Evolutionary conservation across 2,797 vertebrate genomes (phyloP).

Genomic region (Philypnodon macrostomus): DNA sequence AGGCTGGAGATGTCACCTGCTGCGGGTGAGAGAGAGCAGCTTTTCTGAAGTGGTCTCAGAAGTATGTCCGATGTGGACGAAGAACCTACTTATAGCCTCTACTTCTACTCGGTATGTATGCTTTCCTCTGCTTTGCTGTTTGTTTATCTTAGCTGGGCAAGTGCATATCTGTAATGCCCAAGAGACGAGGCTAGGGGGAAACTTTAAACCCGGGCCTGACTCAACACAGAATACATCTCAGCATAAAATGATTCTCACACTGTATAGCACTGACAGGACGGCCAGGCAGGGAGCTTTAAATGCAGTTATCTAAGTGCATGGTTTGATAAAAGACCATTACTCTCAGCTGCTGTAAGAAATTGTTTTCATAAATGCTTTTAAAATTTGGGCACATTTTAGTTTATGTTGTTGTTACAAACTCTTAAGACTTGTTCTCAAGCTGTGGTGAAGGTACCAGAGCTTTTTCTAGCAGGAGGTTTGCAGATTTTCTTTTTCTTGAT

Average conservation of each 20-base stretch:
- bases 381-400: too few relatives aligned
- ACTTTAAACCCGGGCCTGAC: conserved; percentile 65
- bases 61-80: conserved; percentile 77
- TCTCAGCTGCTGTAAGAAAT: too few relatives aligned
- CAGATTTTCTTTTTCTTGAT: too few relatives aligned
- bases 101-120: conserved; percentile 83
- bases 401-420: too few relatives aligned
- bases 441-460: too few relatives aligned
- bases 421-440: too few relatives aligned
- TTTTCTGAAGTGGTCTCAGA: conserved; percentile 67
- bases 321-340: too few relatives aligned
- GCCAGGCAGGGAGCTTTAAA: conserved; percentile 19
- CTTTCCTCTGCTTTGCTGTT: conserved; percentile 38
- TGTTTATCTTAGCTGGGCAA: conserved; percentile 22
- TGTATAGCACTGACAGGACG: conserved; percentile 31
- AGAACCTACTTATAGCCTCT: conserved; percentile 75
- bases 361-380: too few relatives aligned
- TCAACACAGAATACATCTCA: conserved; percentile 42
- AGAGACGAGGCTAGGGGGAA: conserved; percentile 56
- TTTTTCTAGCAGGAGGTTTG: too few relatives aligned
- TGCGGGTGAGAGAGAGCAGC: conserved; percentile 66
- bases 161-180: conserved; percentile 41
- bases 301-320: too few relatives aligned
- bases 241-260: conserved; percentile 25
- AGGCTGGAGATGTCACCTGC: conserved; percentile 76